Percentiles rank a stretch among this genome's conserved stretches.
These are phyloP conservation scores for Anoplophora glabripennis DNA, from an alignment of 1,140 invertebrate species.

Conservation along the genomic window DNA sequence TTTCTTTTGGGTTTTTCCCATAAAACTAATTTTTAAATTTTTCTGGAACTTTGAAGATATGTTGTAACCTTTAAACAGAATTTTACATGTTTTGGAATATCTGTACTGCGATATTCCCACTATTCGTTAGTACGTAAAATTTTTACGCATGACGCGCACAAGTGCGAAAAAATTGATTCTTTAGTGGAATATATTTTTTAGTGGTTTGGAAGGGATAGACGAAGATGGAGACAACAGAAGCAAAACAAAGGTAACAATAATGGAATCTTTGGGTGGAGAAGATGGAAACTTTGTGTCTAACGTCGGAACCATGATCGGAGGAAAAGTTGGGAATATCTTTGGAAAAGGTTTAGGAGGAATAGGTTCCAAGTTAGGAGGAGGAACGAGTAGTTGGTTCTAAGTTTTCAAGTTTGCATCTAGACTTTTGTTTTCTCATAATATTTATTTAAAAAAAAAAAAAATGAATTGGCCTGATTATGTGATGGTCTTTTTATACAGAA, in stretches of 20 bases:
- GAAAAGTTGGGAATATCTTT: conserved; percentile 76
- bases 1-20: too few relatives aligned
- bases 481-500: conserved; percentile 12
- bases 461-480: conserved; percentile 10
- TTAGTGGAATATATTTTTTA: too few relatives aligned
- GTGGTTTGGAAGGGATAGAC: conserved; percentile 57
- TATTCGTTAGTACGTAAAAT: too few relatives aligned
- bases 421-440: conserved; percentile 13
- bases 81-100: too few relatives aligned
- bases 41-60: too few relatives aligned
- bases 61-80: too few relatives aligned
- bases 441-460: conserved; percentile 19
- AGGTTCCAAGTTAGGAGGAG: conserved; percentile 72
- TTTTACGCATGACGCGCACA: too few relatives aligned
- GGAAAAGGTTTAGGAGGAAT: conserved; percentile 79
- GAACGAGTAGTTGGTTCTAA: conserved; percentile 33
- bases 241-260: conserved; percentile 62
- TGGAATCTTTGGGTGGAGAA: conserved; percentile 60
- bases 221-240: conserved; percentile 62
- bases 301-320: conserved; percentile 70
- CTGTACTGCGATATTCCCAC: too few relatives aligned
- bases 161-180: not conserved
- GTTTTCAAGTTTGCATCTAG: conserved; percentile 10
- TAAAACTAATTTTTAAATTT: too few relatives aligned
- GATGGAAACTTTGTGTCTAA: conserved; percentile 65